Conservation (phyloP, 2,888 invertebrate genomes). For the Seira sanloemensis region DNA sequence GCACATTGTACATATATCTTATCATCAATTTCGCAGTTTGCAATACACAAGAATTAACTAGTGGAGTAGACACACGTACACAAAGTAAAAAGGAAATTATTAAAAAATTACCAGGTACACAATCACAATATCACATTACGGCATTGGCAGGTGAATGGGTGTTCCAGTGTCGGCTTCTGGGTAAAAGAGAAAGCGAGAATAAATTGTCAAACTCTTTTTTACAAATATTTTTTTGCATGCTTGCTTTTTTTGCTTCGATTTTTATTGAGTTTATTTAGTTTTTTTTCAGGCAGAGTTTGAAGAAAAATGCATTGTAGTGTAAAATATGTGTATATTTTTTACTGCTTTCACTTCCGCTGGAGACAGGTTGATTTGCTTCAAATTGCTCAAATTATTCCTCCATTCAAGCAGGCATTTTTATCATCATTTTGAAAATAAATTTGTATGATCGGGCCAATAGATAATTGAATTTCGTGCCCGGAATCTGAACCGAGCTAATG, state of each 20-base stretch:
- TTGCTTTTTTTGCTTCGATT: neutral
- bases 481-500: neutral
- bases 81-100: neutral
- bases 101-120: neutral
- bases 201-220: no score
- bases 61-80: no score
- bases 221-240: neutral
- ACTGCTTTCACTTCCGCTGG: neutral
- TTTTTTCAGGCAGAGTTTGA: neutral
- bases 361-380: neutral
- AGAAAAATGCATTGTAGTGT: no score
- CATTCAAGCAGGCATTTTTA: neutral
- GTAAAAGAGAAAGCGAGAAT: neutral
- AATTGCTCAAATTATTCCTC: neutral
- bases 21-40: neutral
- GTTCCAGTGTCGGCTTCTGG: neutral
- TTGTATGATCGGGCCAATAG: neutral
- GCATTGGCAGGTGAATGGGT: neutral
- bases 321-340: neutral
- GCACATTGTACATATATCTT: no score
- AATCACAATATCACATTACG: neutral
- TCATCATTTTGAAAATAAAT: slow-evolving; percentile 4
- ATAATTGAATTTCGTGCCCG: neutral
- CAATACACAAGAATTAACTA: no score
- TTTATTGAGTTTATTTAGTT: neutral